A percentile compares a stretch with the other conserved stretches of the same genome.
Conservation (phyloP, 2,797 vertebrate genomes). For the Neosilurus mollespiculum region DNA sequence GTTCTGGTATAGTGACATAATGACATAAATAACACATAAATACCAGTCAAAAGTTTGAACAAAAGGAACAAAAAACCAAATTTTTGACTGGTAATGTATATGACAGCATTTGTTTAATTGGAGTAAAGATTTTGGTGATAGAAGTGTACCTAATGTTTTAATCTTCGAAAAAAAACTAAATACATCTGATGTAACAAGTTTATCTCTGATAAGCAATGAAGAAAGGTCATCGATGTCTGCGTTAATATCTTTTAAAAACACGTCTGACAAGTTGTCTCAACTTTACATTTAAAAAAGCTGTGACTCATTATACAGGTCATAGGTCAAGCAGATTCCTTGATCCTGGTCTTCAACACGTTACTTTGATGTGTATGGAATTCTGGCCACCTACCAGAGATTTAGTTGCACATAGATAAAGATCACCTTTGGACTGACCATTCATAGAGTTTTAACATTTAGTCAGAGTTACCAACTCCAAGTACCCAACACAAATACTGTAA, state of each 20-base stretch:
- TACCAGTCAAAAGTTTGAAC: too few species aligned
- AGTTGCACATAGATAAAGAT: background rate
- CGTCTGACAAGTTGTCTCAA: background rate
- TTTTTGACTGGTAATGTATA: background rate
- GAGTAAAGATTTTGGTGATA: background rate
- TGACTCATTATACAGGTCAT: background rate
- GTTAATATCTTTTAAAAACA: background rate
- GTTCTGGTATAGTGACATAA: too few species aligned
- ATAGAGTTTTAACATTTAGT: background rate
- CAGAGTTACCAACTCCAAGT: background rate
- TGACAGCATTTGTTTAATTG: constrained; percentile 17
- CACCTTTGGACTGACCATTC: too few species aligned
- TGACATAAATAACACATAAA: too few species aligned
- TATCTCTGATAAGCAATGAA: background rate
- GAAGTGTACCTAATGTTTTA: background rate
- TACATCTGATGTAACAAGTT: background rate
- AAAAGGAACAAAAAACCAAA: too few species aligned
- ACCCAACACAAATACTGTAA: background rate
- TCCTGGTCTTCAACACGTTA: background rate
- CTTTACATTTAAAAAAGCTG: background rate
- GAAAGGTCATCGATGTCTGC: background rate
- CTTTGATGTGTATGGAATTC: background rate
- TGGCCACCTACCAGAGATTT: background rate
- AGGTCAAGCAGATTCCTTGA: background rate
- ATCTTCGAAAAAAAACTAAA: background rate